phyloP scores from a whole-genome alignment of 2,888 invertebrate species.

The Hecatera dysodea region DNA sequence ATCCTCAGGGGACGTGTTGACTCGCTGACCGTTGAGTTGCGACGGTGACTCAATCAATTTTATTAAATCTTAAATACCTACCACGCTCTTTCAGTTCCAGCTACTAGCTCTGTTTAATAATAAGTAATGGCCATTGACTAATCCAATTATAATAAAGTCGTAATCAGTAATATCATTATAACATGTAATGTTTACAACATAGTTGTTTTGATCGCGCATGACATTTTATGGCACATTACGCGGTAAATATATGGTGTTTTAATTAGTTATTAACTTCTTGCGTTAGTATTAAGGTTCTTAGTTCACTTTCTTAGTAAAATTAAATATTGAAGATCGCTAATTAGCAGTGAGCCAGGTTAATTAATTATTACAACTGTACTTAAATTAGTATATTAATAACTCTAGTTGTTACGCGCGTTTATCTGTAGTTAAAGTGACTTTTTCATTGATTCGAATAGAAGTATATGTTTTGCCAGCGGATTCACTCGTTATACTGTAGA shows the following conservation, averaged over 20 bases:
- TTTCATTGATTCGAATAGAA: not conserved
- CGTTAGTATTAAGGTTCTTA: not conserved
- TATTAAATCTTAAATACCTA: too few species aligned
- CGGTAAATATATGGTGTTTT: conserved; percentile 25
- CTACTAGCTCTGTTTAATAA: too few species aligned
- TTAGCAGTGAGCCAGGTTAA: too few species aligned
- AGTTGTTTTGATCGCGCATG: conserved; percentile 8
- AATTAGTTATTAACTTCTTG: conserved; percentile 26
- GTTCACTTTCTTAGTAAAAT: not conserved
- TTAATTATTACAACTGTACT: too few species aligned
- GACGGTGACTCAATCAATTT: too few species aligned
- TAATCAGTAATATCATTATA: conserved; percentile 1
- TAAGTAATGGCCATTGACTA: not conserved
- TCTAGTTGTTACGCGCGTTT: too few species aligned
- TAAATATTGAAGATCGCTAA: not conserved
- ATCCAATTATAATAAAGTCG: conserved; percentile 7
- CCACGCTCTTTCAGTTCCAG: too few species aligned
- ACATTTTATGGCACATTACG: conserved; percentile 21
- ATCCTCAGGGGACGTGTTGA: too few species aligned
- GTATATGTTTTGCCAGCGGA: too few species aligned
- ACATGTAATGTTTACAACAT: conserved; percentile 23
- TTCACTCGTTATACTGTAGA: too few species aligned
- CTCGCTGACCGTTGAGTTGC: too few species aligned
- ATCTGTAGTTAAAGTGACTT: not conserved
- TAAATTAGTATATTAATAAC: too few species aligned